These are phyloP conservation scores for Polylopha cassiicola DNA, from an alignment of 2,888 invertebrate genomes.

Conservation along the genomic window DNA sequence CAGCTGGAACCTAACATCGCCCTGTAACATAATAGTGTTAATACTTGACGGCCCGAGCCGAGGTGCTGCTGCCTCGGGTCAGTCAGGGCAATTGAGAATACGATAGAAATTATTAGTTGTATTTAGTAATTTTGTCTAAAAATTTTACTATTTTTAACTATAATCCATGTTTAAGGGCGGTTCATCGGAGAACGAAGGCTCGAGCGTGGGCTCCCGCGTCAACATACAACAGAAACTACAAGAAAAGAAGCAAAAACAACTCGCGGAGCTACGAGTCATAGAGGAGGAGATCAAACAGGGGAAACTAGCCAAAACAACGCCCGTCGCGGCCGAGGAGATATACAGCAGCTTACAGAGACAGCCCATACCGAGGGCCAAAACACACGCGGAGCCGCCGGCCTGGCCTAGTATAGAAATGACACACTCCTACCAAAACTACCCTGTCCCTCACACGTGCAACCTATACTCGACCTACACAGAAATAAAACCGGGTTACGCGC, in stretches of 20 bases:
- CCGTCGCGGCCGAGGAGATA: slow-evolving; percentile 74
- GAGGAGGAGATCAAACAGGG: slow-evolving; percentile 93
- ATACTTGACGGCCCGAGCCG: no score
- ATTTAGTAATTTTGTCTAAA: not conserved
- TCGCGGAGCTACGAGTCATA: slow-evolving; percentile 85
- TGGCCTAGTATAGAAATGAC: slow-evolving; percentile 70
- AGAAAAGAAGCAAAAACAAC: slow-evolving; percentile 91
- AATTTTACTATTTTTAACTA: not conserved
- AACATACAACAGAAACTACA: slow-evolving; percentile 92
- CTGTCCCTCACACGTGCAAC: slow-evolving; percentile 58
- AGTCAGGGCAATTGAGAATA: no score
- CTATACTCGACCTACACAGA: slow-evolving; percentile 66
- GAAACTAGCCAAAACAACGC: slow-evolving; percentile 79
- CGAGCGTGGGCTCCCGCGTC: slow-evolving; percentile 84
- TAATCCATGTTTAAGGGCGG: slow-evolving; percentile 59
- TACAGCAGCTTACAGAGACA: slow-evolving; percentile 76
- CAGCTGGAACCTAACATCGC: no score
- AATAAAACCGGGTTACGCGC: slow-evolving; percentile 56
- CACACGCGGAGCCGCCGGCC: slow-evolving; percentile 77
- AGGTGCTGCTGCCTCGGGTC: no score
- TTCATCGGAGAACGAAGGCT: slow-evolving; percentile 86
- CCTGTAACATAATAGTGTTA: no score
- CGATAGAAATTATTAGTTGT: not conserved
- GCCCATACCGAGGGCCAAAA: slow-evolving; percentile 84
- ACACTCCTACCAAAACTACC: slow-evolving; percentile 70